Conservation (phyloP, 1,140 invertebrate genomes). For the Sinella curviseta region DNA sequence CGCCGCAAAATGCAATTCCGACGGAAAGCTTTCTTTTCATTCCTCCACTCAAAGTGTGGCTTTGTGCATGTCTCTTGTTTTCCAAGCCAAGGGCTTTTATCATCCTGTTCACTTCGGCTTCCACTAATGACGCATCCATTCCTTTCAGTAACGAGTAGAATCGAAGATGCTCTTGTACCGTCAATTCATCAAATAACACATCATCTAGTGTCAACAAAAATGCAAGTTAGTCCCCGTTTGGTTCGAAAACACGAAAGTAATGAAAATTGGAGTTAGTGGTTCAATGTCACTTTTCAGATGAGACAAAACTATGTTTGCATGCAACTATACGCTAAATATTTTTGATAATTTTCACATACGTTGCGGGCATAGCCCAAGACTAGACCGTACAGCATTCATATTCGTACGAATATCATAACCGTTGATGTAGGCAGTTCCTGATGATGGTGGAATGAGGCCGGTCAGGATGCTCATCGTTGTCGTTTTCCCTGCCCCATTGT, state of each 20-base stretch:
- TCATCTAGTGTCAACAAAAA: slow-evolving; percentile 71
- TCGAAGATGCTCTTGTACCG: slow-evolving; percentile 62
- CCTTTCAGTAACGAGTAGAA: slow-evolving; percentile 60
- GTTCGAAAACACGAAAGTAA: background rate
- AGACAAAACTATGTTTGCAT: background rate
- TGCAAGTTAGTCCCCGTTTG: background rate
- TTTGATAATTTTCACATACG: slow-evolving; percentile 51
- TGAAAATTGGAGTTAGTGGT: slow-evolving; percentile 3
- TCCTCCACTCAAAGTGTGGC: slow-evolving; percentile 78
- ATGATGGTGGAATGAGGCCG: slow-evolving; percentile 67
- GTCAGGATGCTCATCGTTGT: slow-evolving; percentile 81
- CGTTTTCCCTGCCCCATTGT: slow-evolving; percentile 82
- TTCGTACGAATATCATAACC: slow-evolving; percentile 64
- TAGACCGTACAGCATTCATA: slow-evolving; percentile 58
- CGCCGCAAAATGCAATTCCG: slow-evolving; percentile 77
- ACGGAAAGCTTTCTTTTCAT: slow-evolving; percentile 80
- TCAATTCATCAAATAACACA: slow-evolving; percentile 61
- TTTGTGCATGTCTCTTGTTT: slow-evolving; percentile 65
- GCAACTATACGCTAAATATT: slow-evolving; percentile 52
- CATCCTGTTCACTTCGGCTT: slow-evolving; percentile 43
- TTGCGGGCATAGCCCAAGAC: slow-evolving; percentile 70
- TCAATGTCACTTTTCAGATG: background rate
- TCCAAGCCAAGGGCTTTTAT: slow-evolving; percentile 59
- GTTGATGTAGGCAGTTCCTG: slow-evolving; percentile 65
- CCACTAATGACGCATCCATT: slow-evolving; percentile 31